Evolutionary conservation across 2,797 vertebrate genomes (phyloP).

Genomic region (Tragelaphus eurycerus): DNA sequence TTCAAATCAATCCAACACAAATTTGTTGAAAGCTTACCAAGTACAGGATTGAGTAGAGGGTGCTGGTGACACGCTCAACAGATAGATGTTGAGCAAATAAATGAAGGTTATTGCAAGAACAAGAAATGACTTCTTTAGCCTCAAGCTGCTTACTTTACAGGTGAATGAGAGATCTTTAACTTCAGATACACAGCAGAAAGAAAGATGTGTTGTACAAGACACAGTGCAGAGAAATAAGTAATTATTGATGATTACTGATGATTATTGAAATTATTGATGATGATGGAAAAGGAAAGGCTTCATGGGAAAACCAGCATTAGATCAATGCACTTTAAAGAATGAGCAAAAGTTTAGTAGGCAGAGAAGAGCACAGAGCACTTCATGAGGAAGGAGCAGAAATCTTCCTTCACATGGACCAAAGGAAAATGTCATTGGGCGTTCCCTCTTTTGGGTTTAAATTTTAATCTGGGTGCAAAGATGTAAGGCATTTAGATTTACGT

Average conservation of each 20-base stretch:
- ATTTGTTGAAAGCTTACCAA: background rate
- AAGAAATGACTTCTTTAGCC: background rate
- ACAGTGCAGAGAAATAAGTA: background rate
- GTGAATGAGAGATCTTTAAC: background rate
- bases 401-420: background rate
- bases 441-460: background rate
- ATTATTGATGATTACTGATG: background rate
- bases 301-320: background rate
- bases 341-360: conserved; percentile 2
- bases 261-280: background rate
- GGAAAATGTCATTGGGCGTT: background rate
- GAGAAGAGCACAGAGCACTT: background rate
- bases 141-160: background rate
- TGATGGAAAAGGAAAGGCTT: background rate
- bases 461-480: conserved; percentile 10
- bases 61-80: background rate
- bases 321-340: conserved; percentile 23
- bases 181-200: background rate
- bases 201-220: background rate
- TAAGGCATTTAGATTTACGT: background rate
- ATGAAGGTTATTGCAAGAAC: background rate
- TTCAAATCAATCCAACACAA: background rate
- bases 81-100: background rate
- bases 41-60: background rate
- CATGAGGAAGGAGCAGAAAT: background rate